Percentiles rank a stretch among this genome's conserved stretches.
Conservation (phyloP, 2,888 invertebrate genomes). For the Acanthoscelides obtectus region DNA sequence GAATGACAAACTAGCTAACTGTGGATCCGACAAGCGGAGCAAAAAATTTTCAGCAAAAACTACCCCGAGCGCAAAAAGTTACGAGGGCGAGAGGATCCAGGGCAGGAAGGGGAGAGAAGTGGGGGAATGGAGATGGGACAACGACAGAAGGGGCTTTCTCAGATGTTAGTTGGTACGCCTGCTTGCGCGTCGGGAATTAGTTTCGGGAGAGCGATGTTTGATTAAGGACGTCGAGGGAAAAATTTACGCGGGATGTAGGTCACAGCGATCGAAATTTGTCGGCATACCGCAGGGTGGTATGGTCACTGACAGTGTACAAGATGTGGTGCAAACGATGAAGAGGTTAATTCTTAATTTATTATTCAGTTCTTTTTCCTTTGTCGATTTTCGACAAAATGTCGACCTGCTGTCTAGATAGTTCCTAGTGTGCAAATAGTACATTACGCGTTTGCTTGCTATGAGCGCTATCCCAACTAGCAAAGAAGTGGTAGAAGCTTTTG, state of each 20-base stretch:
- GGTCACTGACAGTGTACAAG: no score
- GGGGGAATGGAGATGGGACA: constrained; percentile 23
- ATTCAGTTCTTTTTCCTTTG: no score
- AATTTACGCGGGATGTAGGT: constrained; percentile 24
- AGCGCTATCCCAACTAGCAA: no score
- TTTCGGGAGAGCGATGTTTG: constrained; percentile 29
- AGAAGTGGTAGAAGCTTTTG: no score
- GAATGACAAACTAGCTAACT: constrained; percentile 51
- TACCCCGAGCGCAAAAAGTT: constrained; percentile 29
- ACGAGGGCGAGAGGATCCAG: constrained; percentile 7
- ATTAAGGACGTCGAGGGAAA: constrained; percentile 19
- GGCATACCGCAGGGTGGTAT: no score
- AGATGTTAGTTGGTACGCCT: constrained; percentile 16
- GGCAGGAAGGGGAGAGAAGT: constrained; percentile 10
- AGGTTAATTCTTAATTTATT: no score
- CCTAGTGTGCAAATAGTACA: no score
- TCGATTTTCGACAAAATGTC: no score
- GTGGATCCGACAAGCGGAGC: constrained; percentile 48
- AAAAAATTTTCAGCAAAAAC: constrained; percentile 43
- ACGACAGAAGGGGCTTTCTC: constrained; percentile 1
- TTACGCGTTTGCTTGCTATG: no score
- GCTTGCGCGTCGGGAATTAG: constrained; percentile 30
- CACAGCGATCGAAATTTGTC: constrained; percentile 11
- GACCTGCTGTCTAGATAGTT: no score
- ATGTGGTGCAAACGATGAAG: no score